These are phyloP conservation scores for Scaptomyza graminum DNA, from an alignment of 1,140 invertebrate species.

Conservation along the genomic window DNA sequence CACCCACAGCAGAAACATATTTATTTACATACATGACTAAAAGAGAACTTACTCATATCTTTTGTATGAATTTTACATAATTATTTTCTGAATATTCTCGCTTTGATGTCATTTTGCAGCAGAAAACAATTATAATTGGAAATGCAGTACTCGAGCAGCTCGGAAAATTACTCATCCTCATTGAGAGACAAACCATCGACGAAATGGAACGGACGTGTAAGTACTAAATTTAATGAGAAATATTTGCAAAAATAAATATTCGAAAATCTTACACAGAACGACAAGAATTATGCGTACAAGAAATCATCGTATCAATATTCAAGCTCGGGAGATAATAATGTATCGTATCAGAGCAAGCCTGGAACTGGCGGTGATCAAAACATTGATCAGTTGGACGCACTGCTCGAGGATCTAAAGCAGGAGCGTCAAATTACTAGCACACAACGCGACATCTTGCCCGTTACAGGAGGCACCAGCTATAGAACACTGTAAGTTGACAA, in stretches of 20 bases:
- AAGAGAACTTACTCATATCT: constrained; percentile 44
- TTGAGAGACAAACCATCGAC: constrained; percentile 69
- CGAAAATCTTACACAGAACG: constrained; percentile 48
- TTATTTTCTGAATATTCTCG: constrained; percentile 46
- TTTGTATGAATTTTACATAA: constrained; percentile 41
- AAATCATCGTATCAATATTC: constrained; percentile 82
- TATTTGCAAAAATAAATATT: neutral
- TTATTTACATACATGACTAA: neutral
- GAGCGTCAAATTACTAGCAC: constrained; percentile 76
- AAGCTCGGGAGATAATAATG: constrained; percentile 63
- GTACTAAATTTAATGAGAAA: constrained; percentile 7
- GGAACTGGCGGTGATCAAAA: constrained; percentile 82
- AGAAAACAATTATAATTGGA: constrained; percentile 61
- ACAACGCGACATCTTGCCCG: constrained; percentile 71
- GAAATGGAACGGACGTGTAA: constrained; percentile 75
- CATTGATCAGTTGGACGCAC: constrained; percentile 85
- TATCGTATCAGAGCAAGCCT: constrained; percentile 67
- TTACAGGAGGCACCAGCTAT: constrained; percentile 59
- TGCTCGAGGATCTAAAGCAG: constrained; percentile 85
- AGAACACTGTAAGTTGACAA: constrained; percentile 68
- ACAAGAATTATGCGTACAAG: constrained; percentile 80
- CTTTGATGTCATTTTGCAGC: constrained; percentile 65
- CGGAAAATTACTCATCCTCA: constrained; percentile 81
- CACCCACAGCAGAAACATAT: constrained; percentile 52
- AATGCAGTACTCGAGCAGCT: constrained; percentile 81